phyloP scores from a whole-genome alignment of 2,888 invertebrate genomes.

The Ganaspis brasiliensis region DNA sequence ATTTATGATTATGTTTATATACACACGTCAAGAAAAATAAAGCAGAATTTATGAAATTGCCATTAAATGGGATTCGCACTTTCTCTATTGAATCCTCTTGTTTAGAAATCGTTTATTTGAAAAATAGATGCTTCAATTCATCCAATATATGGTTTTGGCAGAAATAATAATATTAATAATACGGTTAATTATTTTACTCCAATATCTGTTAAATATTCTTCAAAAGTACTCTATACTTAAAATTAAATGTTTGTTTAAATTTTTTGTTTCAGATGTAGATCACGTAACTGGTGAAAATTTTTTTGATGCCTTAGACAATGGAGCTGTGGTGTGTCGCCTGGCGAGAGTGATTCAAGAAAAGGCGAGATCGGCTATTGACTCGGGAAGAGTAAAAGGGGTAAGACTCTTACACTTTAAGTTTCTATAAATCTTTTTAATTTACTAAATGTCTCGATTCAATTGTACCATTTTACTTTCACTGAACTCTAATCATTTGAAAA shows the following conservation, averaged over 20 bases:
- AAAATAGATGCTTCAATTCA: neutral
- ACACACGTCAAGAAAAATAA: neutral
- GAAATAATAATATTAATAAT: neutral
- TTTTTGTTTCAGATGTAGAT: conserved; percentile 84
- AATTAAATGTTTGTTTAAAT: conserved; percentile 26
- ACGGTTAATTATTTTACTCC: no score
- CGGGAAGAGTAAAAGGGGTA: conserved; percentile 85
- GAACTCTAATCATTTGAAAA: neutral
- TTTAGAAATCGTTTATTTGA: neutral
- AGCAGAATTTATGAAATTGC: conserved; percentile 25
- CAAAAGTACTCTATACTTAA: no score
- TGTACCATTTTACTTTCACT: conserved; percentile 12
- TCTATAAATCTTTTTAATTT: neutral
- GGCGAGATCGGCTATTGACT: conserved; percentile 86
- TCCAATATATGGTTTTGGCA: no score
- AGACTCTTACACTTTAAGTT: conserved; percentile 63
- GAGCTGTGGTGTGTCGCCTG: conserved; percentile 90
- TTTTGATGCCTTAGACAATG: conserved; percentile 91
- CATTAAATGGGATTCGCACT: conserved; percentile 7
- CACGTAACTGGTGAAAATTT: conserved; percentile 90
- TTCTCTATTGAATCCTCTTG: neutral
- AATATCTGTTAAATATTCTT: no score
- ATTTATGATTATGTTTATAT: conserved; percentile 31
- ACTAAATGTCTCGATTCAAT: neutral
- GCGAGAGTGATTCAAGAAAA: conserved; percentile 90